These are phyloP conservation scores for Spilarctia lutea DNA, from an alignment of 2,888 invertebrate species.

Conservation along the genomic window DNA sequence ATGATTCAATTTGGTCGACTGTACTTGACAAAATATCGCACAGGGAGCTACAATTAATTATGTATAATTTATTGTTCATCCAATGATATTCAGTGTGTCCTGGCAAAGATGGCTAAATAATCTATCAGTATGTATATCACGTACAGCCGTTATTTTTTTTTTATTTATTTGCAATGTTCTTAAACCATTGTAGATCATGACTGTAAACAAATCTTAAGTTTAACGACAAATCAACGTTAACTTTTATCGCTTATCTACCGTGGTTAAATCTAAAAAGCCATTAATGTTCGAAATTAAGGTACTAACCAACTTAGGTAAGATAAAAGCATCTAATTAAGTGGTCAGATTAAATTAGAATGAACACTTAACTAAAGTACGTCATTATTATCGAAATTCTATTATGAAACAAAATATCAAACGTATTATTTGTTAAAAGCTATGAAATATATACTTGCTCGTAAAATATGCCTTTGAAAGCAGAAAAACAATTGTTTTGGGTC, in stretches of 20 bases:
- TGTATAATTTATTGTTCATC: no score
- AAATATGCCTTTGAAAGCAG: not conserved
- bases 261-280: not conserved
- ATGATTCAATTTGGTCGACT: no score
- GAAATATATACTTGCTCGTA: not conserved
- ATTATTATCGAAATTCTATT: not conserved
- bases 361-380: not conserved
- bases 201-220: not conserved
- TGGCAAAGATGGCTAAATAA: not conserved
- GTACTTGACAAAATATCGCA: no score
- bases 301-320: not conserved
- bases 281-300: constrained; percentile 1
- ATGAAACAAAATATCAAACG: not conserved
- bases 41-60: no score
- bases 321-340: constrained; percentile 1
- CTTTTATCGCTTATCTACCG: not conserved
- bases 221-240: not conserved
- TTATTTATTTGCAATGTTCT: no score
- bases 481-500: not conserved
- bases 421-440: not conserved
- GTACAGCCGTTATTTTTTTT: not conserved
- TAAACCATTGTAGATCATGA: not conserved
- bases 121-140: not conserved
- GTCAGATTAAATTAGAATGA: not conserved
- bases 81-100: not conserved